Evolutionary conservation across 2,113 vertebrate genomes (phyloP).

Genomic region (Coregonus clupeaformis): DNA sequence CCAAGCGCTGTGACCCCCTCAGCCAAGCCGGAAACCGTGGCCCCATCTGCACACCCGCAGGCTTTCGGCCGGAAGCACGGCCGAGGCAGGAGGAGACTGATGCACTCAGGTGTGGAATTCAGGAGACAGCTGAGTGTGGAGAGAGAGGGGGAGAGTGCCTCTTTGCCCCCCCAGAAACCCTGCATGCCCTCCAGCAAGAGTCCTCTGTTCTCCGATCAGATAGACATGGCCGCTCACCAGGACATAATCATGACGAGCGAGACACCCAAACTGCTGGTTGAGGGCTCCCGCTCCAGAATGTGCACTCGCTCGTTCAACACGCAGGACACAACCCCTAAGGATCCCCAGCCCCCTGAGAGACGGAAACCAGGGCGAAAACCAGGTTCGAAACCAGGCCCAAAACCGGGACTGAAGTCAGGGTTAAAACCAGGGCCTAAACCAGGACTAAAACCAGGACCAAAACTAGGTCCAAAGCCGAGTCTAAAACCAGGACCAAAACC

Average conservation of each 20-base stretch:
- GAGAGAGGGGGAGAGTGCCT: constrained; percentile 57
- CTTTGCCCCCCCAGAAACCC: constrained; percentile 56
- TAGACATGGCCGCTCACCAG: constrained; percentile 66
- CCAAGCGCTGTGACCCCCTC: constrained; percentile 75
- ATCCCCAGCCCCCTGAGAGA: constrained; percentile 62
- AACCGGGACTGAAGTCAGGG: constrained; percentile 53
- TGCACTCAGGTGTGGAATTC: constrained; percentile 65
- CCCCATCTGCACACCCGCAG: constrained; percentile 68
- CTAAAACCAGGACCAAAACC: constrained; percentile 51
- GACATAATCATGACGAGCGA: constrained; percentile 68
- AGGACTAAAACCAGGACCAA: constrained; percentile 49
- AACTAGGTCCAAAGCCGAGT: constrained; percentile 47
- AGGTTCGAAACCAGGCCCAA: constrained; percentile 56
- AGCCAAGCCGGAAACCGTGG: constrained; percentile 71
- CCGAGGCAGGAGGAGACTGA: constrained; percentile 70
- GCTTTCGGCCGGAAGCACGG: constrained; percentile 74
- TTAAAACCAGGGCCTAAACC: constrained; percentile 51
- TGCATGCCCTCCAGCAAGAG: constrained; percentile 65
- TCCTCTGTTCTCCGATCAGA: constrained; percentile 71
- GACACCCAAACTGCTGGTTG: constrained; percentile 73
- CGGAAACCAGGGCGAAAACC: constrained; percentile 72
- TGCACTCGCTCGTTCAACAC: constrained; percentile 95
- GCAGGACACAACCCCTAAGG: constrained; percentile 74
- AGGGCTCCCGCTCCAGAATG: constrained; percentile 84
- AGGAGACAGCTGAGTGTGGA: constrained; percentile 66